These are phyloP conservation scores for Lepus townsendii DNA, from an alignment of 2,797 vertebrate genomes.

Conservation along the genomic window DNA sequence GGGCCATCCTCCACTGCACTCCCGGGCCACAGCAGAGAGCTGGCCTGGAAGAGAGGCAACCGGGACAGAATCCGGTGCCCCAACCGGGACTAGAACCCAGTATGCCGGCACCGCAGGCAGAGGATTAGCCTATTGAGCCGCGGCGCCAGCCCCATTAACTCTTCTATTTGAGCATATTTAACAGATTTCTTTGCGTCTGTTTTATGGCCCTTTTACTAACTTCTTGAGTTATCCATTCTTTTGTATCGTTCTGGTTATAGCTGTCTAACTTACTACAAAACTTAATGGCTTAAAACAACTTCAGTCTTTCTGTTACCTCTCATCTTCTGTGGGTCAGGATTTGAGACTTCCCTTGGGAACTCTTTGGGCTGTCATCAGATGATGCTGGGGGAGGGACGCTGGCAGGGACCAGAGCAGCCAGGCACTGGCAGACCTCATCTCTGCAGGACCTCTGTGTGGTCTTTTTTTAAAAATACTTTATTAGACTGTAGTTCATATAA, in stretches of 20 bases:
- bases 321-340: neutral
- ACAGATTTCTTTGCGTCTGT: neutral
- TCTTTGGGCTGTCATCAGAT: neutral
- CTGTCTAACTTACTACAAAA: neutral
- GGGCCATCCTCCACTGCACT: too few species aligned
- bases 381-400: neutral
- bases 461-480: neutral
- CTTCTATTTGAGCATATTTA: neutral
- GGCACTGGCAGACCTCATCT: neutral
- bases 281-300: neutral
- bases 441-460: neutral
- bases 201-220: neutral
- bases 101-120: fast-evolving
- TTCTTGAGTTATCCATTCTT: neutral
- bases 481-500: neutral
- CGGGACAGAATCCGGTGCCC: too few species aligned
- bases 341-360: neutral
- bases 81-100: too few species aligned
- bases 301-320: neutral
- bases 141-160: too few species aligned
- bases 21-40: too few species aligned
- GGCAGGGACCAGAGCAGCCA: too few species aligned
- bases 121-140: too few species aligned
- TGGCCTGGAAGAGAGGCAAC: too few species aligned
- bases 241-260: neutral